Percentiles rank a stretch among this genome's conserved stretches.
Conservation (phyloP, 2,113 vertebrate genomes). For the Chamaea fasciata region DNA sequence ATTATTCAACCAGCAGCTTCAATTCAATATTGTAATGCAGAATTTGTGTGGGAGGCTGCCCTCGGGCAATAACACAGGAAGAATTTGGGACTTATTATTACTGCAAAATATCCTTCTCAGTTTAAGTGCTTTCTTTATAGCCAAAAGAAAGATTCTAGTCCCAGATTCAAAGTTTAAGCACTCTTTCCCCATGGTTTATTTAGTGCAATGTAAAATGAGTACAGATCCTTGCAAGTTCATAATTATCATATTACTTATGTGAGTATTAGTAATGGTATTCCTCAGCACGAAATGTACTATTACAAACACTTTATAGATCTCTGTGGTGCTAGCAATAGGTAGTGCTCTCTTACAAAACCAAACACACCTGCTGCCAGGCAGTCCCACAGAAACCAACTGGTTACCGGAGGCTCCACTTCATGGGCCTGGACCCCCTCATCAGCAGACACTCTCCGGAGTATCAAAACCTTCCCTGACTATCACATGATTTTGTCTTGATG, state of each 20-base stretch:
- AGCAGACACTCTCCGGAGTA: background rate
- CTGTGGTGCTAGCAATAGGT: background rate
- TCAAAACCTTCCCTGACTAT: background rate
- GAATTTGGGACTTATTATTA: background rate
- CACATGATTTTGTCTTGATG: background rate
- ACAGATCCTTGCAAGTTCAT: background rate
- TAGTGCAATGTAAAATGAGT: background rate
- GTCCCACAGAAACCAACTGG: background rate
- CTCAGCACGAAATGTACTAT: background rate
- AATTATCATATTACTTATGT: background rate
- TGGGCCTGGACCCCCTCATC: background rate
- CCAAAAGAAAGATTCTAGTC: background rate
- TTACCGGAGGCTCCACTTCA: background rate
- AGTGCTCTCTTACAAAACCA: background rate
- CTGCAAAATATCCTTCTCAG: background rate
- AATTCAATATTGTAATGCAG: background rate
- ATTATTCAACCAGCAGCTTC: slow-evolving; percentile 6
- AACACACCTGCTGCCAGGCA: background rate
- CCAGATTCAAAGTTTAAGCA: background rate
- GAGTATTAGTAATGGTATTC: background rate
- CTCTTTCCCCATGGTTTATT: background rate
- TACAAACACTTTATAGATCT: background rate
- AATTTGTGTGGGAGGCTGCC: background rate
- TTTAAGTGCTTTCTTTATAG: background rate
- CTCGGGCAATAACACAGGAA: background rate